Base-by-base conservation (phyloP, 1,140 invertebrate genomes). In the Coelopa frigida region DNA sequence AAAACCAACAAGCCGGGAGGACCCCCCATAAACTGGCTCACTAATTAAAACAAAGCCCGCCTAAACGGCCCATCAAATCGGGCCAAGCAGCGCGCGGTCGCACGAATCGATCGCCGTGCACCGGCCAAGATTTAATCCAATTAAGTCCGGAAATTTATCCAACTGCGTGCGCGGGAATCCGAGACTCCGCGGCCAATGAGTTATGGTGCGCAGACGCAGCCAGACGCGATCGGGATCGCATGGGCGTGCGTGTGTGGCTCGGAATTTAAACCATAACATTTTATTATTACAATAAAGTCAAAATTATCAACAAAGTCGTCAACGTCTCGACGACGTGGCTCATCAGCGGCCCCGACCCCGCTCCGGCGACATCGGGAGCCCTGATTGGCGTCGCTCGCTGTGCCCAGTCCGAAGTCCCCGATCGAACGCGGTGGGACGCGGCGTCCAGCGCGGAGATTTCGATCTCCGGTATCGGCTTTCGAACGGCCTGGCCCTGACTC, bases 201-300 rank as follows among this genome's bases (percentile, higher is more conserved):
- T 63, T 63, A 63, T 63, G 60, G 54, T 54, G 60, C 61, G 48
- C 61, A 63, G 60, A 63, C 60, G 52, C 48, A 52, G 49, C 50
- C 36, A 37, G 49, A 15, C n/a, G 11, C 37, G 51, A 56, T 54
- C 40, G 46, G 48, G 48, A 55, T 41, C 14, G 26, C 42, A 35
- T n/a, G 36, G 20, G 17, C 29, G 43, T 39, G 36, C 49, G 32
- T 45, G 31, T 40, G 36, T 11, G 17, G n/a, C 7, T 6, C 14
- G 29, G 33, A 29, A 42, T 63, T 63, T 63, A 63, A 63, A 63
- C 61, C 61, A 63, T 63, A 64, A 63, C 61, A 63, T 63, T 63
- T 63, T 63, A 63, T 63, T 64, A 63, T 61, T 61, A 64, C 61
- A 63, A 63, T 63, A 63, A 63, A 63, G 61, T 63, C 61, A 64